A percentile compares a stretch with the other conserved stretches of the same genome.
These are phyloP conservation scores for Aulostomus chinensis DNA, from an alignment of 2,797 vertebrate species.

Conservation along the genomic window DNA sequence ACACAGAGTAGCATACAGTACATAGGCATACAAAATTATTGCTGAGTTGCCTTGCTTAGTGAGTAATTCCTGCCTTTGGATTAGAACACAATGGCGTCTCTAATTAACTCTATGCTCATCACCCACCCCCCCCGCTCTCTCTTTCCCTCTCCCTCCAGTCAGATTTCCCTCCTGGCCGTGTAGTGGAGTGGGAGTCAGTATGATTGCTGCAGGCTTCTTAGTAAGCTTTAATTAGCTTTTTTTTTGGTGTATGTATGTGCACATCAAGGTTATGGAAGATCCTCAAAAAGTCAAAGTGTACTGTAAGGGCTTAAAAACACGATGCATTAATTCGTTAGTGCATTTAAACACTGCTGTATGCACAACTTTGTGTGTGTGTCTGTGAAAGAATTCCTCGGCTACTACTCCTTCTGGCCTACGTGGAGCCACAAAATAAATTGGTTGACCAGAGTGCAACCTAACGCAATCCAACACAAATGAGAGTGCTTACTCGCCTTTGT, in stretches of 20 bases:
- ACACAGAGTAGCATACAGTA: background rate
- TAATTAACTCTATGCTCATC: conserved; percentile 43
- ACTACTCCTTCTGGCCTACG: too few relatives aligned
- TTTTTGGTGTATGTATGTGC: conserved; percentile 21
- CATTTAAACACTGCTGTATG: too few relatives aligned
- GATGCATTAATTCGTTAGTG: too few relatives aligned
- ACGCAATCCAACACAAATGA: too few relatives aligned
- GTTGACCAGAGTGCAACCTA: too few relatives aligned
- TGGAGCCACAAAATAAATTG: too few relatives aligned
- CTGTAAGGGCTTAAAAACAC: conserved; percentile 16
- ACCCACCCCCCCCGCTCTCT: conserved; percentile 16
- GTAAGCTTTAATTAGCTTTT: conserved; percentile 63
- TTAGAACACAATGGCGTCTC: conserved; percentile 44
- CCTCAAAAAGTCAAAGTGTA: conserved; percentile 47
- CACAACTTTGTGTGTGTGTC: too few relatives aligned
- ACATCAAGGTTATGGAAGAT: conserved; percentile 49
- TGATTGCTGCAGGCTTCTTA: conserved; percentile 55
- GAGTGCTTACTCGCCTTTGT: too few relatives aligned
- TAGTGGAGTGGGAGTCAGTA: conserved; percentile 24
- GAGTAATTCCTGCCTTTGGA: conserved; percentile 50
- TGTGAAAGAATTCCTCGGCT: too few relatives aligned
- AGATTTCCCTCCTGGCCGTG: conserved; percentile 42
- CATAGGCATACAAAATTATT: conserved; percentile 9
- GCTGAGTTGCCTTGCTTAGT: conserved; percentile 27
- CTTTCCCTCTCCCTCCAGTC: conserved; percentile 9